phyloP scores from a whole-genome alignment of 1,140 invertebrate genomes.

The Calephelis virginiensis region DNA sequence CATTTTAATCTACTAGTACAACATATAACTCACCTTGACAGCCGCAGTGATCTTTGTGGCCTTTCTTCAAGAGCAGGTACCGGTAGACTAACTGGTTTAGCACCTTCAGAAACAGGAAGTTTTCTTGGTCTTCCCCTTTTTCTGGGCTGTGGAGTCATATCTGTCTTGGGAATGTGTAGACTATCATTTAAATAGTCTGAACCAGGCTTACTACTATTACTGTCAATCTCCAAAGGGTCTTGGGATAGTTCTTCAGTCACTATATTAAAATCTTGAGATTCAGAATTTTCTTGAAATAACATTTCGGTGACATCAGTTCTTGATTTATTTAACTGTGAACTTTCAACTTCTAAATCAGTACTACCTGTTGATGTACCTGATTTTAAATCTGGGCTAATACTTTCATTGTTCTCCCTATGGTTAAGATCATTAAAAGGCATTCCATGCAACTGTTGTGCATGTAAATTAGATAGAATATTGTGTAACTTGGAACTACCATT shows the following conservation, averaged over 20 bases:
- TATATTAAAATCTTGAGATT: constrained; percentile 63
- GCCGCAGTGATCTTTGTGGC: constrained; percentile 63
- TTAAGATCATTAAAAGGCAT: constrained; percentile 55
- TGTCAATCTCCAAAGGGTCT: constrained; percentile 70
- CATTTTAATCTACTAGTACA: background rate
- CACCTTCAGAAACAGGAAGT: constrained; percentile 56
- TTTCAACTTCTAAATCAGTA: constrained; percentile 47
- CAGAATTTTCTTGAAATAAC: constrained; percentile 70
- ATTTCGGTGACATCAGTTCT: constrained; percentile 60
- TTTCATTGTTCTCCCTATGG: constrained; percentile 50
- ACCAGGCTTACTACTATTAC: constrained; percentile 35
- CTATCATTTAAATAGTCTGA: constrained; percentile 34
- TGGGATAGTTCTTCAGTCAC: constrained; percentile 61
- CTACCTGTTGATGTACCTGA: constrained; percentile 66
- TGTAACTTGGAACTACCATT: constrained; percentile 74
- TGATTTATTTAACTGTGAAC: constrained; percentile 45
- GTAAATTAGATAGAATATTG: constrained; percentile 69
- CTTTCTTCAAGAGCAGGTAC: constrained; percentile 69
- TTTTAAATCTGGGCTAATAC: constrained; percentile 55
- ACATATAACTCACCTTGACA: constrained; percentile 54
- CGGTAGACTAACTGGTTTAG: constrained; percentile 50
- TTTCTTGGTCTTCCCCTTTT: constrained; percentile 76
- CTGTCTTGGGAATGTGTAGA: constrained; percentile 40
- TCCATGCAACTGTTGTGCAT: constrained; percentile 62
- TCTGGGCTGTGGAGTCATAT: constrained; percentile 66